These are phyloP conservation scores for Pemphredon lugubris DNA, from an alignment of 2,888 invertebrate genomes.

Conservation along the genomic window DNA sequence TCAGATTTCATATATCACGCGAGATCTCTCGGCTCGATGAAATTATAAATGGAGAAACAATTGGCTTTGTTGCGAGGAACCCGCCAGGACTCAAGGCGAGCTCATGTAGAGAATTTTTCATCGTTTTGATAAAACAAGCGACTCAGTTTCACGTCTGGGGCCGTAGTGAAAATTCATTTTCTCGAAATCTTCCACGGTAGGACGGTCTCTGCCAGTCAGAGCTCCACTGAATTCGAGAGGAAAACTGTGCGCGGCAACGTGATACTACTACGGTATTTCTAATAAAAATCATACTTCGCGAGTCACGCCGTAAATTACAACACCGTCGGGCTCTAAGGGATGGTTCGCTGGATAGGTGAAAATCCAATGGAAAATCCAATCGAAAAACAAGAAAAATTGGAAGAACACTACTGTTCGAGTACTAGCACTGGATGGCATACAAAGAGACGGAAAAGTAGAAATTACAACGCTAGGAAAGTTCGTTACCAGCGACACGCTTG, in stretches of 20 bases:
- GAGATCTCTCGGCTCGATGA: too few relatives aligned
- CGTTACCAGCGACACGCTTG: too few relatives aligned
- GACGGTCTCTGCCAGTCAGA: constrained; percentile 32
- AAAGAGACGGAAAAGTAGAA: neutral
- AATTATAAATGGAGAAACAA: too few relatives aligned
- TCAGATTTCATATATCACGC: too few relatives aligned
- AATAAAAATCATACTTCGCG: constrained; percentile 33
- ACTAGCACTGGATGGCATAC: neutral
- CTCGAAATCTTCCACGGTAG: constrained; percentile 1
- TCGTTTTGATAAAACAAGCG: too few relatives aligned
- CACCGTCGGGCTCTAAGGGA: constrained; percentile 22
- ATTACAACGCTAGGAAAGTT: neutral
- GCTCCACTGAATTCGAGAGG: constrained; percentile 32
- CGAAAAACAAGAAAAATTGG: constrained; percentile 25
- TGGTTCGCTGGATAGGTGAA: constrained; percentile 10
- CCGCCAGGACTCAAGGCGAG: too few relatives aligned
- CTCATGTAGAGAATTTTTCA: too few relatives aligned
- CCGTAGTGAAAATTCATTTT: too few relatives aligned
- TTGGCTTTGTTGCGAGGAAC: too few relatives aligned
- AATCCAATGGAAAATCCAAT: constrained; percentile 20
- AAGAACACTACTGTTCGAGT: too few relatives aligned
- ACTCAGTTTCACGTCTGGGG: too few relatives aligned
- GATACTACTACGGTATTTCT: constrained; percentile 33
- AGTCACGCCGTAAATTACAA: constrained; percentile 44
- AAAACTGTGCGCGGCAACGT: constrained; percentile 30